Evolutionary conservation across 2,113 vertebrate genomes (phyloP).

Genomic region (Eleginops maclovinus): DNA sequence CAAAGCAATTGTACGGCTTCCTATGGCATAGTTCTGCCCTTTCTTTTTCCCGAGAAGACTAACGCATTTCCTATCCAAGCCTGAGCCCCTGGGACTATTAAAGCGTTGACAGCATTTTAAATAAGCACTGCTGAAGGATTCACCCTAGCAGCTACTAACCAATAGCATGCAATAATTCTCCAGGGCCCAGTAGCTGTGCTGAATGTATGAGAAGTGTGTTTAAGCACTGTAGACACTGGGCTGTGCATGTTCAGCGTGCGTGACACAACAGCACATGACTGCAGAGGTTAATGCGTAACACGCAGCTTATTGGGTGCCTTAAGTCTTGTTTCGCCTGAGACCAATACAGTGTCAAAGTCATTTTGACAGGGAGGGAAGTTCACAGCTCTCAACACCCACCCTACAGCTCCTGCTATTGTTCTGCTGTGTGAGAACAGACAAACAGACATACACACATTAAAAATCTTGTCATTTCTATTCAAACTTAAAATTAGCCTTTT

Average conservation of each 20-base stretch:
- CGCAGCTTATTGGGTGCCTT: constrained; percentile 58
- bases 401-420: constrained; percentile 29
- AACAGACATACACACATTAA: neutral
- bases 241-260: constrained; percentile 57
- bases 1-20: constrained; percentile 38
- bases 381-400: constrained; percentile 37
- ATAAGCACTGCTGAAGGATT: constrained; percentile 64
- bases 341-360: constrained; percentile 66
- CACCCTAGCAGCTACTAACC: constrained; percentile 66
- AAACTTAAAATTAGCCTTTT: neutral
- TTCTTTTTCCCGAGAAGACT: constrained; percentile 55
- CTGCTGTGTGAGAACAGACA: constrained; percentile 24
- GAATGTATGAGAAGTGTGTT: constrained; percentile 49
- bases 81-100: constrained; percentile 64
- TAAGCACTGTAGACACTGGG: constrained; percentile 44
- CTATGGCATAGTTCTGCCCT: constrained; percentile 22
- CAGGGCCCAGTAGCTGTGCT: constrained; percentile 12
- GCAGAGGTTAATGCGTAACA: constrained; percentile 58
- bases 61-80: constrained; percentile 58
- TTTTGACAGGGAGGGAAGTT: constrained; percentile 53
- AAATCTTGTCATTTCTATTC: neutral
- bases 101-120: constrained; percentile 75
- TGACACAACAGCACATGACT: constrained; percentile 64
- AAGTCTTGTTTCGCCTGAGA: constrained; percentile 69
- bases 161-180: constrained; percentile 67